A percentile compares a stretch with the other conserved stretches of the same genome.
Conservation (phyloP, 2,888 invertebrate genomes). For the Oasisia sp. region DNA sequence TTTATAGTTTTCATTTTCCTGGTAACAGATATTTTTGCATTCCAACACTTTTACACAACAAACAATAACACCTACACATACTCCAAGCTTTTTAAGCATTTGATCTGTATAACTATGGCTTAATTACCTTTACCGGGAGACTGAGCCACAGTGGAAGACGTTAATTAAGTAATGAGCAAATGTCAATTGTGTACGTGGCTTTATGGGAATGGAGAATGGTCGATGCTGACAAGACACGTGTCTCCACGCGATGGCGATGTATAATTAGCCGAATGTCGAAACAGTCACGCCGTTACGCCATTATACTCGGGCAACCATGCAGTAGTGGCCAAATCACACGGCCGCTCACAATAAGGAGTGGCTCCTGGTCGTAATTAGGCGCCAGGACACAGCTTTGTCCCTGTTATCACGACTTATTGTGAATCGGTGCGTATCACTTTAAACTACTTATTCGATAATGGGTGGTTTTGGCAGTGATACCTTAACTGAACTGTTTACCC, state of each 20-base stretch:
- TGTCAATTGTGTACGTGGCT: neutral
- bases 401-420: neutral
- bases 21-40: too few species aligned
- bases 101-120: too few species aligned
- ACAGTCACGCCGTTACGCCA: neutral
- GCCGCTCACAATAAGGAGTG: neutral
- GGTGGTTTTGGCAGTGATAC: neutral
- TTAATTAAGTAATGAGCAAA: neutral
- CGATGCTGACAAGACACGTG: neutral
- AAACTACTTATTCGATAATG: neutral
- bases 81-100: too few species aligned
- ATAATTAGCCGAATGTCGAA: neutral
- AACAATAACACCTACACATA: too few species aligned
- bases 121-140: neutral
- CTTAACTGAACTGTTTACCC: too few species aligned
- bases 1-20: too few species aligned
- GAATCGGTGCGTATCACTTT: neutral
- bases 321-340: neutral
- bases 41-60: too few species aligned
- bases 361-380: neutral
- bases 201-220: slow-evolving; percentile 1
- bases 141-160: neutral
- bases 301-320: neutral
- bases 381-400: neutral
- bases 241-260: neutral